Evolutionary conservation across 1,140 invertebrate genomes (phyloP).

Genomic region (Luehdorfia chinensis): DNA sequence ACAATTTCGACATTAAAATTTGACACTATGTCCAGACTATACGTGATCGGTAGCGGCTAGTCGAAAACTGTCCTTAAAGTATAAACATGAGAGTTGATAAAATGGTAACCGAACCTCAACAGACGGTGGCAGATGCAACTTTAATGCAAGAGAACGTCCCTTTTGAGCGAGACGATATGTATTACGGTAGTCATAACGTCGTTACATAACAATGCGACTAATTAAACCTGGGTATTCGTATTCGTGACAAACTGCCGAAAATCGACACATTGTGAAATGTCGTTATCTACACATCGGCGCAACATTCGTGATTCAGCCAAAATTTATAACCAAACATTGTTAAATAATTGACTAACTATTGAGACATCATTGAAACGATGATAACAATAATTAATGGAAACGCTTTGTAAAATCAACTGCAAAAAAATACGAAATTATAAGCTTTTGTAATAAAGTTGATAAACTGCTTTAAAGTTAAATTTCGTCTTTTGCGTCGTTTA

Average conservation of each 20-base stretch:
- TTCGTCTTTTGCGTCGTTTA: too few species aligned
- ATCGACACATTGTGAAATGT: constrained; percentile 40
- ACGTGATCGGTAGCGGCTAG: constrained; percentile 33
- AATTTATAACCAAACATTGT: constrained; percentile 27
- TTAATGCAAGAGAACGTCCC: constrained; percentile 41
- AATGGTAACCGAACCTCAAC: constrained; percentile 16
- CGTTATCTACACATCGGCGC: constrained; percentile 38
- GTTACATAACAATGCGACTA: constrained; percentile 61
- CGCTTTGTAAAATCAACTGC: neutral
- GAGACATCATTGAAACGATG: neutral
- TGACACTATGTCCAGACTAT: constrained; percentile 57
- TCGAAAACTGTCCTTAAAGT: constrained; percentile 38
- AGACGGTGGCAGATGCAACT: constrained; percentile 53
- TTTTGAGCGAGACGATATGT: constrained; percentile 22
- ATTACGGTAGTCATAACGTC: constrained; percentile 40
- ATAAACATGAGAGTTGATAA: constrained; percentile 23
- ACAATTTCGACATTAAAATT: constrained; percentile 69
- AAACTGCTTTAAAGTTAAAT: neutral
- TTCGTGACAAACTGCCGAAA: constrained; percentile 48
- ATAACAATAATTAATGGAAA: constrained; percentile 2
- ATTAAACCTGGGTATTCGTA: constrained; percentile 48
- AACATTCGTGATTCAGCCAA: constrained; percentile 23
- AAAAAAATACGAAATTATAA: neutral
- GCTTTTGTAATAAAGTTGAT: neutral
- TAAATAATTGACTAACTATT: constrained; percentile 14